Percentiles rank a stretch among this genome's conserved stretches.
These are phyloP conservation scores for Apis florea DNA, from an alignment of 1,140 invertebrate genomes.

Conservation along the genomic window DNA sequence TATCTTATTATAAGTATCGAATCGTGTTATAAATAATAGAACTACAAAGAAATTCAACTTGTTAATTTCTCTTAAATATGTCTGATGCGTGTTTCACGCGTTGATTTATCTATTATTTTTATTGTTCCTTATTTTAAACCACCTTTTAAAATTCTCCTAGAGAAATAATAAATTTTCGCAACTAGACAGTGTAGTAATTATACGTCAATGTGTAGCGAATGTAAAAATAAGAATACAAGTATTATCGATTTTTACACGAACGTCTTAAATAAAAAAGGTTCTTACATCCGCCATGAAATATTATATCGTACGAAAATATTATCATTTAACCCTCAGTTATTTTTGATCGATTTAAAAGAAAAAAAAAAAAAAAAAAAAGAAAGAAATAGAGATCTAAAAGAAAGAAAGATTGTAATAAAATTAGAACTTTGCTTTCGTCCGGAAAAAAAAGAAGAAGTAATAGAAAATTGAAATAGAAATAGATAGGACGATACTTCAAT, in stretches of 20 bases:
- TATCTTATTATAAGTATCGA: no score
- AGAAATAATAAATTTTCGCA: background rate
- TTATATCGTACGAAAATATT: background rate
- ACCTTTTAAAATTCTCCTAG: background rate
- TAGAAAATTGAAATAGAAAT: background rate
- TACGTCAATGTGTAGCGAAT: background rate
- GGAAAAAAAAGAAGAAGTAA: no score
- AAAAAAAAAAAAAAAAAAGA: background rate
- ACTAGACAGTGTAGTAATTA: background rate
- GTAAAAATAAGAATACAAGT: slow-evolving; percentile 10
- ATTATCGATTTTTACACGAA: background rate
- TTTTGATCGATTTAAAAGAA: background rate
- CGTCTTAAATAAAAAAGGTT: background rate
- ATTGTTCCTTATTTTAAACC: background rate
- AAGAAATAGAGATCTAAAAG: no score
- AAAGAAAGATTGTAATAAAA: background rate
- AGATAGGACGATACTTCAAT: background rate
- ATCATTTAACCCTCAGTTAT: background rate
- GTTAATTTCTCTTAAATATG: no score
- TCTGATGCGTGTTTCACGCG: background rate
- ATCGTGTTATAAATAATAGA: no score
- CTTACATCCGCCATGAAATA: background rate
- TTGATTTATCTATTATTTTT: background rate
- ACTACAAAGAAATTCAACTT: no score
- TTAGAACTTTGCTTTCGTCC: background rate